A percentile compares a stretch with the other conserved stretches of the same genome.
phyloP scores from a whole-genome alignment of 2,113 vertebrate genomes.

The Engystomops pustulosus region DNA sequence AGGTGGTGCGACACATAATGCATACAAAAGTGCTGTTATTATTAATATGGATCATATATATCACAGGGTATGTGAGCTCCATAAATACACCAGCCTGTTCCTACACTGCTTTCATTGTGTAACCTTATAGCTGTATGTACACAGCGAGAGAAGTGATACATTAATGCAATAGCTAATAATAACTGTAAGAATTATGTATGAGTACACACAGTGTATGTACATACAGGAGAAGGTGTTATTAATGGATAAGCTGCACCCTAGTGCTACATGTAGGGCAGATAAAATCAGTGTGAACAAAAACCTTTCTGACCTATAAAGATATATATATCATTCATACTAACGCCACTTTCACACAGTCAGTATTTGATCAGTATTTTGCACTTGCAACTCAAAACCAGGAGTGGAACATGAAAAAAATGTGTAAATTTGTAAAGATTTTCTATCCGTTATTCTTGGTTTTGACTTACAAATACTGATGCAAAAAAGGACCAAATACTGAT shows the following conservation, averaged over 20 bases:
- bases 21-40: slow-evolving; percentile 22
- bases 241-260: slow-evolving; percentile 26
- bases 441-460: no score
- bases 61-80: background rate
- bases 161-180: slow-evolving; percentile 24
- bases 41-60: slow-evolving; percentile 43
- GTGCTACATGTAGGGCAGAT: background rate
- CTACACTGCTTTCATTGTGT: slow-evolving; percentile 24
- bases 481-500: no score
- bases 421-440: no score
- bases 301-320: no score
- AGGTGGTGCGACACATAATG: slow-evolving; percentile 17
- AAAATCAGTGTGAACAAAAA: background rate
- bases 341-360: no score
- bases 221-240: slow-evolving; percentile 22
- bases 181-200: slow-evolving; percentile 47
- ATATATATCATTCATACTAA: no score
- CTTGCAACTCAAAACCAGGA: no score
- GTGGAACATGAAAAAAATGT: no score
- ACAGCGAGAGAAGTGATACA: slow-evolving; percentile 21
- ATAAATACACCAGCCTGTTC: background rate
- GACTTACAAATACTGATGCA: no score
- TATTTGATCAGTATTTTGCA: no score
- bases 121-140: slow-evolving; percentile 33
- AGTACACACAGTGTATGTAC: slow-evolving; percentile 19